Conservation (phyloP, 2,113 vertebrate species). For the Tyrannus savana region DNA sequence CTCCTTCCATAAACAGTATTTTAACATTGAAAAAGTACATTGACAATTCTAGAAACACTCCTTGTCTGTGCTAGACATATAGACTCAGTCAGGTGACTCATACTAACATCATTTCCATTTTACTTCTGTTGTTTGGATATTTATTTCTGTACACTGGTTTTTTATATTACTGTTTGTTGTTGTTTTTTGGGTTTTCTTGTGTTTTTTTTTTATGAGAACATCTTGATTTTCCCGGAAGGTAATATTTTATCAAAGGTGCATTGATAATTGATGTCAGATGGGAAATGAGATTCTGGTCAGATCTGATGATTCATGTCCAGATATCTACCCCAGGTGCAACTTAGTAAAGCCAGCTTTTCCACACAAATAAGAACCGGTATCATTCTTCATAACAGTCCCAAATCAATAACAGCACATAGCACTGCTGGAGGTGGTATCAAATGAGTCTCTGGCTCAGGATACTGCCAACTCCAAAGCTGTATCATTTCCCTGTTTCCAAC, state of each 20-base stretch:
- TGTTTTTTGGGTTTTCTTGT: no score
- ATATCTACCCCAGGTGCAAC: neutral
- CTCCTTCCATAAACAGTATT: neutral
- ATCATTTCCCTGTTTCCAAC: neutral
- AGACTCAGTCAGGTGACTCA: neutral
- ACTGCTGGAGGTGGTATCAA: neutral
- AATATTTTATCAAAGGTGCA: neutral
- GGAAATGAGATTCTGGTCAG: neutral
- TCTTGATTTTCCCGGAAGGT: neutral
- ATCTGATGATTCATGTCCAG: neutral
- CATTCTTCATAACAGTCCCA: neutral
- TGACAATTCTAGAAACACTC: neutral
- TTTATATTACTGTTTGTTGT: neutral
- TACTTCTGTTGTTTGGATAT: neutral
- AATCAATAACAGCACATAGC: neutral
- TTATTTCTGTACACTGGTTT: neutral
- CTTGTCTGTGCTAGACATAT: rapidly evolving
- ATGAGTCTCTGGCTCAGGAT: neutral
- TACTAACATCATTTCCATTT: neutral
- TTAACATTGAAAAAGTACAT: neutral
- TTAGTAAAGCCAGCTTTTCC: neutral
- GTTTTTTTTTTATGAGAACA: neutral
- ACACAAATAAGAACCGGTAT: neutral
- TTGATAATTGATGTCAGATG: neutral
- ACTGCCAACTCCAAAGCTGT: neutral